phyloP scores from a whole-genome alignment of 2,113 vertebrate species.

The Anolis carolinensis region DNA sequence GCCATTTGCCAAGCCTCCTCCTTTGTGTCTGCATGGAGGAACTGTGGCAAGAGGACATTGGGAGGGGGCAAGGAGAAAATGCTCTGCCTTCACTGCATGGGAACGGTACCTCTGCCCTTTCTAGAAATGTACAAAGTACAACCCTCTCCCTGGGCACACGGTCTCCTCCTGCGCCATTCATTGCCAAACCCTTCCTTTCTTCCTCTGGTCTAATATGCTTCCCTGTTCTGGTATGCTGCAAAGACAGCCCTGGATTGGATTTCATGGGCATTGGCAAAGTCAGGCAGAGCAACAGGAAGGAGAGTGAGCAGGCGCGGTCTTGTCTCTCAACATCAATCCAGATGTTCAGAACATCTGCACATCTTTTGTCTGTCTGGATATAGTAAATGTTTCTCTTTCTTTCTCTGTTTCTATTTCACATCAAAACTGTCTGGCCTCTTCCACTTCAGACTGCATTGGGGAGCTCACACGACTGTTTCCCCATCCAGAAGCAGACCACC shows the following conservation, averaged over 20 bases:
- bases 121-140: conserved; percentile 80
- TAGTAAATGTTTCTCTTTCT: not conserved
- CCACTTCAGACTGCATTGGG: not conserved
- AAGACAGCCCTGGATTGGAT: conserved; percentile 27
- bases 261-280: conserved; percentile 47
- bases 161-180: conserved; percentile 71
- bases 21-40: not conserved
- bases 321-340: not conserved
- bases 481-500: not conserved
- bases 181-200: conserved; percentile 63
- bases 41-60: no score
- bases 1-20: conserved; percentile 69
- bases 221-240: conserved; percentile 62
- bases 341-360: not conserved
- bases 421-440: no score
- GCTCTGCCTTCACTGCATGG: conserved; percentile 62
- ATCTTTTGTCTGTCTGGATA: not conserved
- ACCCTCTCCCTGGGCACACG: conserved; percentile 75
- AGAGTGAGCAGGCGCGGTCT: not conserved
- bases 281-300: conserved; percentile 6
- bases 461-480: not conserved
- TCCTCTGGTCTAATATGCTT: conserved; percentile 65
- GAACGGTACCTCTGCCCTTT: conserved; percentile 78
- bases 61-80: not conserved
- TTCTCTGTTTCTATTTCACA: not conserved